phyloP scores from a whole-genome alignment of 37 sponge, comb jelly and placozoan genomes.

The Petrosia ficiformis region DNA sequence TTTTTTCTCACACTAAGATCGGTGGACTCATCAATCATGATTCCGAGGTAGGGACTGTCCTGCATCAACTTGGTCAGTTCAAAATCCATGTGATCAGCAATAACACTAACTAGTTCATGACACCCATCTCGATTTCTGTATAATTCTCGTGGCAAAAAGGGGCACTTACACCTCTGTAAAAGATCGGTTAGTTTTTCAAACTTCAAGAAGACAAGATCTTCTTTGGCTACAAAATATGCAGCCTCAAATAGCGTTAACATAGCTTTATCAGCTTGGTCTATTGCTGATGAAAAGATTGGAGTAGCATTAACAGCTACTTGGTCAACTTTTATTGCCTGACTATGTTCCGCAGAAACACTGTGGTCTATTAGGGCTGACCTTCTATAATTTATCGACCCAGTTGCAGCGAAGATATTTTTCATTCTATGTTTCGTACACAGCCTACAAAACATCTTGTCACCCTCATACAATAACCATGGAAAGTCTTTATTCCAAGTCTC shows the following conservation, averaged over 20 bases:
- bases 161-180: neutral
- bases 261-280: slow-evolving; percentile 2
- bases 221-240: slow-evolving; percentile 7
- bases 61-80: neutral
- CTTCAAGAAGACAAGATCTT: neutral
- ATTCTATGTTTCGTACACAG: neutral
- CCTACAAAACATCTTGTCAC: slow-evolving; percentile 8
- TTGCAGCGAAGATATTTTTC: neutral
- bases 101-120: slow-evolving; percentile 2
- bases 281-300: neutral
- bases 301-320: neutral
- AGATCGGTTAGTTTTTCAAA: neutral
- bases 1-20: slow-evolving; percentile 6
- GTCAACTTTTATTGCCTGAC: neutral
- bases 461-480: neutral
- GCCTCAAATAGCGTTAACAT: slow-evolving; percentile 3
- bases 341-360: neutral
- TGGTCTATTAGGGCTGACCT: slow-evolving; percentile 2
- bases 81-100: slow-evolving; percentile 1
- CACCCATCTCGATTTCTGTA: slow-evolving; percentile 6
- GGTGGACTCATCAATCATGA: slow-evolving; percentile 6
- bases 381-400: neutral
- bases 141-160: slow-evolving; percentile 4
- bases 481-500: neutral
- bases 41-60: slow-evolving; percentile 2